A percentile compares a stretch with the other conserved stretches of the same genome.
These are phyloP conservation scores for Megalonaias nervosa DNA, from an alignment of 1,140 invertebrate species.

Conservation along the genomic window DNA sequence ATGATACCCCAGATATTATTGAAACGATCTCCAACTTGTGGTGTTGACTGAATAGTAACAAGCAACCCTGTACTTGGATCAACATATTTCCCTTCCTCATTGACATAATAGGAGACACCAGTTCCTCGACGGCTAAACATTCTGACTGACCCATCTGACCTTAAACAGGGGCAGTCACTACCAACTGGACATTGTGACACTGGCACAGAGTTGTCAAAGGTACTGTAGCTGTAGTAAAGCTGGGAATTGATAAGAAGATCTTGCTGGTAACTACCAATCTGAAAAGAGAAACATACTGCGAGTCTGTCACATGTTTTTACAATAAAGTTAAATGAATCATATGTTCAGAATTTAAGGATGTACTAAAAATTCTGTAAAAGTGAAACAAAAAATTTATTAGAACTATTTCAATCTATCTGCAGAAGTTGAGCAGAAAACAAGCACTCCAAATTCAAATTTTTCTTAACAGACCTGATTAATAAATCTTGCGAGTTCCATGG, in stretches of 20 bases:
- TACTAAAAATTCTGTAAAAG: not conserved
- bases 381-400: not conserved
- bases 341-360: not conserved
- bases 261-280: constrained; percentile 53
- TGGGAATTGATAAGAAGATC: constrained; percentile 33
- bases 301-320: not conserved
- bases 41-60: constrained; percentile 52
- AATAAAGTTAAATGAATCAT: not conserved
- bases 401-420: no score
- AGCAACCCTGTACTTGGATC: constrained; percentile 59
- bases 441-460: no score
- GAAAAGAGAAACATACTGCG: constrained; percentile 21
- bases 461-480: no score
- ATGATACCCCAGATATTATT: constrained; percentile 70
- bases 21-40: constrained; percentile 63
- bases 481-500: no score
- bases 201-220: constrained; percentile 32
- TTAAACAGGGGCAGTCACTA: constrained; percentile 55
- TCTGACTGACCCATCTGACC: constrained; percentile 20
- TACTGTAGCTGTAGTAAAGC: constrained; percentile 38
- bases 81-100: constrained; percentile 57
- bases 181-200: constrained; percentile 53
- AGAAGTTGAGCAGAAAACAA: no score
- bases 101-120: constrained; percentile 53
- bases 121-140: constrained; percentile 34